These are phyloP conservation scores for Atrina japonica DNA, from an alignment of 2,888 invertebrate genomes.

Conservation along the genomic window DNA sequence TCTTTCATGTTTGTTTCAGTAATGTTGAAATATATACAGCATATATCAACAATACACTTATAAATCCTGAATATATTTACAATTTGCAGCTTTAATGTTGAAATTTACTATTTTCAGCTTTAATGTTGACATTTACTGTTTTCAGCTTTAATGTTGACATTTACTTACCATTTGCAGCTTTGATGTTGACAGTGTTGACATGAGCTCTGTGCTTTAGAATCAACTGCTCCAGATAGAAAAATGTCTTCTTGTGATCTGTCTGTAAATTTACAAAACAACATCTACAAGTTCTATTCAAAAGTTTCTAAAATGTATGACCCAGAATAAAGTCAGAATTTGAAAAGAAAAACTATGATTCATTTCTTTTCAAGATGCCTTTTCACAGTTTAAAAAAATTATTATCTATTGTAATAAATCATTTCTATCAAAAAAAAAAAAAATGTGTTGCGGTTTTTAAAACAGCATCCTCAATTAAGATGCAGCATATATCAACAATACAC, in stretches of 20 bases:
- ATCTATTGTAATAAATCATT: too few relatives aligned
- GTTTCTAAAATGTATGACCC: too few relatives aligned
- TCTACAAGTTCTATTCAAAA: too few relatives aligned
- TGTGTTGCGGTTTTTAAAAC: too few relatives aligned
- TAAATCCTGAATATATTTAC: too few relatives aligned
- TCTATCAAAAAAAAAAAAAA: too few relatives aligned
- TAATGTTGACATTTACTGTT: constrained; percentile 85
- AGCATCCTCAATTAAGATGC: too few relatives aligned
- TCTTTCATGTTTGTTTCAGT: background rate
- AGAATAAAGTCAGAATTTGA: too few relatives aligned
- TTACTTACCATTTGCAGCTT: constrained; percentile 84
- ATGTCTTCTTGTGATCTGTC: constrained; percentile 96
- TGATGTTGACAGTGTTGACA: constrained; percentile 78
- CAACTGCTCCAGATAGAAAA: constrained; percentile 98
- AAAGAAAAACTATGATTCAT: background rate
- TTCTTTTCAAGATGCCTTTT: background rate
- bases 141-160: constrained; percentile 81
- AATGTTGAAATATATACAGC: background rate
- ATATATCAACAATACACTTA: too few relatives aligned
- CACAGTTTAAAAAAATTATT: too few relatives aligned
- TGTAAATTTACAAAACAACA: constrained; percentile 81
- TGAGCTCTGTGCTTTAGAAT: constrained; percentile 98
- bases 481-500: too few relatives aligned
- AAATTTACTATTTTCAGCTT: constrained; percentile 28
- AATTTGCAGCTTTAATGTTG: constrained; percentile 83